Evolutionary conservation across 2,797 vertebrate genomes (phyloP).

Genomic region (Anabacerthia variegaticeps): DNA sequence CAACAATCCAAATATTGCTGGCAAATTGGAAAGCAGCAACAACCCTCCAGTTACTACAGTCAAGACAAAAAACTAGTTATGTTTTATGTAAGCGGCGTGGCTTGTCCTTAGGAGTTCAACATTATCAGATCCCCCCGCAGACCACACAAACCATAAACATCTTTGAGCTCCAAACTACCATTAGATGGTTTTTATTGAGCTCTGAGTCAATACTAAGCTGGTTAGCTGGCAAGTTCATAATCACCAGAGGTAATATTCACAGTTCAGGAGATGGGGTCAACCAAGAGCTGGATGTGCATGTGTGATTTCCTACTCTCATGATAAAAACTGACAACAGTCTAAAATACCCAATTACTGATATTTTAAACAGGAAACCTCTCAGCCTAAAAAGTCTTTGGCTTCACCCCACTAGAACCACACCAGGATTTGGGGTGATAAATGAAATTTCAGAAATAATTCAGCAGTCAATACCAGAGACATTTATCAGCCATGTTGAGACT

Average conservation of each 20-base stretch:
- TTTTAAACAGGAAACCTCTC: background rate
- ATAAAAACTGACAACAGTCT: background rate
- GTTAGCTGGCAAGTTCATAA: conserved; percentile 58
- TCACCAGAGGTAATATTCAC: conserved; percentile 51
- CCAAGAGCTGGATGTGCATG: background rate
- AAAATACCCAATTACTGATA: background rate
- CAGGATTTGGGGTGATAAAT: background rate
- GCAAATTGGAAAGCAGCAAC: background rate
- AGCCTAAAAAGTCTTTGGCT: background rate
- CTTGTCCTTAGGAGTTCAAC: background rate
- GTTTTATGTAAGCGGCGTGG: background rate
- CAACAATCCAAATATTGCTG: background rate
- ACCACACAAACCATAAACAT: conserved; percentile 11
- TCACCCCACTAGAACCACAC: background rate
- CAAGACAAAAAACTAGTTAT: background rate
- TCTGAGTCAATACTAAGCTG: conserved; percentile 52
- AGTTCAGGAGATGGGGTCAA: background rate
- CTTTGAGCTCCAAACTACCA: background rate
- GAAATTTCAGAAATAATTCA: background rate
- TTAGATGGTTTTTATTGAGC: conserved; percentile 26
- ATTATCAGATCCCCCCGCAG: background rate
- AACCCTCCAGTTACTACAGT: background rate
- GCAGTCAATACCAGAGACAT: fast-evolving
- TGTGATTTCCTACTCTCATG: background rate
- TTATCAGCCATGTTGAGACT: background rate